Percentiles rank a stretch among this genome's conserved stretches.
These are phyloP conservation scores for Cryptocephalus moraei DNA, from an alignment of 2,888 invertebrate genomes.

Conservation along the genomic window DNA sequence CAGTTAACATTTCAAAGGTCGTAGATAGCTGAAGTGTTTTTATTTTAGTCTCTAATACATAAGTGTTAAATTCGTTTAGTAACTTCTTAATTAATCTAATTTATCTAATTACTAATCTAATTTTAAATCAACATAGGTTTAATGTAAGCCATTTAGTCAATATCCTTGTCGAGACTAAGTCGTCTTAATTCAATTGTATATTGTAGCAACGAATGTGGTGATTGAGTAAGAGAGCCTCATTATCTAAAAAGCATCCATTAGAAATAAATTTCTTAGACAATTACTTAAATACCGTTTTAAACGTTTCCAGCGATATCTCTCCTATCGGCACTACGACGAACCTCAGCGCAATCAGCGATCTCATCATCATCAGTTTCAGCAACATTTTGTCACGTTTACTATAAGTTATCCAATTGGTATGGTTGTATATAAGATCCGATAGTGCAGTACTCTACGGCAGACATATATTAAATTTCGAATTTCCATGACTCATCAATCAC, in stretches of 20 bases:
- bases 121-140: too few relatives aligned
- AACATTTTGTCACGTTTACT: not conserved
- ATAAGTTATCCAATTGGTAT: constrained; percentile 1
- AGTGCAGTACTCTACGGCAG: constrained; percentile 2
- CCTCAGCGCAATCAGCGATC: constrained; percentile 1
- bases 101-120: too few relatives aligned
- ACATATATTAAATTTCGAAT: not conserved
- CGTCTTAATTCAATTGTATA: too few relatives aligned
- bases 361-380: constrained; percentile 1
- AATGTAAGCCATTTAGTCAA: too few relatives aligned
- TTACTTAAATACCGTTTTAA: constrained; percentile 1
- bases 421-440: constrained; percentile 2
- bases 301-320: constrained; percentile 2
- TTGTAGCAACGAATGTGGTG: not conserved
- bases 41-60: too few relatives aligned
- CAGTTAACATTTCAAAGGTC: too few relatives aligned
- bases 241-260: constrained; percentile 2
- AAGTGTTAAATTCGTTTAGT: too few relatives aligned
- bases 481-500: too few relatives aligned
- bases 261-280: not conserved
- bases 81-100: too few relatives aligned
- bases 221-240: constrained; percentile 4
- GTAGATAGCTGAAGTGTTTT: too few relatives aligned
- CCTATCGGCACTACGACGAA: constrained; percentile 1
- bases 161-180: too few relatives aligned